Base-by-base conservation (phyloP, 2,888 invertebrate species). In the Allacma fusca region DNA sequence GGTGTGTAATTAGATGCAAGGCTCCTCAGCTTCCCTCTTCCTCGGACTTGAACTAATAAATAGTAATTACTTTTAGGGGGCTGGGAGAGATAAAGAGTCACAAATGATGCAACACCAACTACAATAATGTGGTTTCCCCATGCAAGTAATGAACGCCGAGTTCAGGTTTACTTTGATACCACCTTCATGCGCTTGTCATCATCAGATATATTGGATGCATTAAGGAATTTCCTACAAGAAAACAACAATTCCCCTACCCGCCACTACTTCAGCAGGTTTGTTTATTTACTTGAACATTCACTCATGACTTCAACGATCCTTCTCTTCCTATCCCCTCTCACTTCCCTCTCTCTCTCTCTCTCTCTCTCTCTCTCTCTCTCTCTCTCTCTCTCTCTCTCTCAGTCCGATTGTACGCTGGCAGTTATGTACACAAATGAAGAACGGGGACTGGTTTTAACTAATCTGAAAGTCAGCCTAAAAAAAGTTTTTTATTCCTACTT, bases 1-100 rank as follows among this genome's bases (percentile, higher is more conserved):
- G 59, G 57, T 75, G 68, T 57, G 57, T 75, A 69, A 75, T 75
- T 75, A 75, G 75, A 59, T 43, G 68, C 65, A 34, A 34, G 34
- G 34, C 34, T 34, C 34, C 9, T 4, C 5, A 34, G 34, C 34
- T 34, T 34, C 50, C 50, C 5, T 40, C 13, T 13, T 40, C 5
- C 40, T 40, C 13, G 40, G 40, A 13, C 40, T 50, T 50, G 9
- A 50, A n/a, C 50, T 50, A 50, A 65, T 24, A 65, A 26, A 24
- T 50, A 65, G 29, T 29, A 26, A 65, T 19, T 65, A 65, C 28
- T 65, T 19, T 65, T 12, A 26, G 29, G 24, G 26, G 4, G 23
- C 5, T 2, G 23, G 24, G 2, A 62, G 57, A 21, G 19, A 57
- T 57, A 62, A 26, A 23, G 28, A 29, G 28, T 26, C 29, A 28